These are phyloP conservation scores for Raillietiella orientalis DNA, from an alignment of 2,888 invertebrate genomes.

Conservation along the genomic window DNA sequence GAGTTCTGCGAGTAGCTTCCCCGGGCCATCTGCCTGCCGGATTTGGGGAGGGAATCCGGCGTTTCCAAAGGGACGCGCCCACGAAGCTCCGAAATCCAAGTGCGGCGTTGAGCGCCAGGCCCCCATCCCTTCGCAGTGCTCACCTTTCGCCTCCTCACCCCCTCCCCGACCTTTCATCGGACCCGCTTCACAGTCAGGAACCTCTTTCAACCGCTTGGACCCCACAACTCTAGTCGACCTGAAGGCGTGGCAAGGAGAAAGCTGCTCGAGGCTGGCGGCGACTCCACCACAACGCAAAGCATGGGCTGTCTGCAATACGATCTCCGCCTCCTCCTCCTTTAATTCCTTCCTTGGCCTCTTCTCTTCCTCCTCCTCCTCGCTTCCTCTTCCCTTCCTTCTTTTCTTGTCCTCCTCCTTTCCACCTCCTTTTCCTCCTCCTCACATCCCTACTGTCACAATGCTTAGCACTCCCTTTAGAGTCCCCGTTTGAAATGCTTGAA, in stretches of 20 bases:
- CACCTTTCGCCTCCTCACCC: neutral
- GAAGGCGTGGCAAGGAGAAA: constrained; percentile 38
- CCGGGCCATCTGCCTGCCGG: too few relatives aligned
- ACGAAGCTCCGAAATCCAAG: too few relatives aligned
- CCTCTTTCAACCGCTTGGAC: constrained; percentile 45
- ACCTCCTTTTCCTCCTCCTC: constrained; percentile 38
- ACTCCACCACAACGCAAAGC: too few relatives aligned
- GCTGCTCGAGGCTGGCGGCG: neutral
- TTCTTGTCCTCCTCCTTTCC: constrained; percentile 32
- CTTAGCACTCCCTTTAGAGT: too few relatives aligned
- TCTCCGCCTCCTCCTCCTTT: neutral
- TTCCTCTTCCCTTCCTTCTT: constrained; percentile 3
- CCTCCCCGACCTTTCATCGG: constrained; percentile 48
- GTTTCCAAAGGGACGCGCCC: too few relatives aligned
- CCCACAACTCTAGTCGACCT: constrained; percentile 74
- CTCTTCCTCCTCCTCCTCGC: neutral
- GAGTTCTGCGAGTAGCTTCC: too few relatives aligned
- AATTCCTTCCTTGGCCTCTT: constrained; percentile 1
- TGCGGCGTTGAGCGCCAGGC: too few relatives aligned
- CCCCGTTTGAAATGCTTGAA: constrained; percentile 61
- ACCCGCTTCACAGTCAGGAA: constrained; percentile 59
- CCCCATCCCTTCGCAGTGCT: neutral
- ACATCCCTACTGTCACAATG: too few relatives aligned
- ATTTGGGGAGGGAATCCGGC: too few relatives aligned
- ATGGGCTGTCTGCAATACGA: too few relatives aligned